Percentiles rank a stretch among this genome's conserved stretches.
Conservation (phyloP, 2,797 vertebrate genomes). For the Rallus crepitans region DNA sequence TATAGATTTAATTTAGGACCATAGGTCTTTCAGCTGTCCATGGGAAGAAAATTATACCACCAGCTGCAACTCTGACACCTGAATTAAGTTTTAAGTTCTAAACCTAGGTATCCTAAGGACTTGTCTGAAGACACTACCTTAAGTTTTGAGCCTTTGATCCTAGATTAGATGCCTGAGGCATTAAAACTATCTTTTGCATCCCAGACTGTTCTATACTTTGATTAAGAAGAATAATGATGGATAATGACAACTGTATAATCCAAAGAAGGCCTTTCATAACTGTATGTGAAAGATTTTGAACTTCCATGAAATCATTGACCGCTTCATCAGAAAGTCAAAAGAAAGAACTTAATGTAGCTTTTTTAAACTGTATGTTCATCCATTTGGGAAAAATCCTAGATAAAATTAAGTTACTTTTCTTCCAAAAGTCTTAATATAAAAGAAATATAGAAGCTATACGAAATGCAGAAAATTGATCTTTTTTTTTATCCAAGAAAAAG, state of each 20-base stretch:
- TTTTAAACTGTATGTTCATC: neutral
- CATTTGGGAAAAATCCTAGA: neutral
- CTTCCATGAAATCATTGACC: neutral
- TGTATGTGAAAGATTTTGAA: neutral
- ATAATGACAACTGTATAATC: neutral
- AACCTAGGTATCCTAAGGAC: neutral
- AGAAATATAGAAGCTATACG: neutral
- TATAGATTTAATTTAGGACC: neutral
- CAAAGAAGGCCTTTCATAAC: neutral
- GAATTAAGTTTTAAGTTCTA: neutral
- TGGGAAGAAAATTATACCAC: neutral
- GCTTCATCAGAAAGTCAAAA: neutral
- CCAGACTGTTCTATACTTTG: fast-evolving
- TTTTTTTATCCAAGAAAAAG: neutral
- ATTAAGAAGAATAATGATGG: neutral
- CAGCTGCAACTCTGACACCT: neutral
- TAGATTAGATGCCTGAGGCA: neutral
- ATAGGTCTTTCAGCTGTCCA: neutral
- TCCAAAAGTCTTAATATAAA: neutral
- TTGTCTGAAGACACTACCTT: neutral
- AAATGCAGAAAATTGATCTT: neutral
- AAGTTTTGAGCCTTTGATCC: neutral
- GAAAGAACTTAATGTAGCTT: neutral
- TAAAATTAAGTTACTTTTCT: neutral
- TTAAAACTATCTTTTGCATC: neutral